Conservation (phyloP, 2,888 invertebrate species). For the Coecobrya sp. region DNA sequence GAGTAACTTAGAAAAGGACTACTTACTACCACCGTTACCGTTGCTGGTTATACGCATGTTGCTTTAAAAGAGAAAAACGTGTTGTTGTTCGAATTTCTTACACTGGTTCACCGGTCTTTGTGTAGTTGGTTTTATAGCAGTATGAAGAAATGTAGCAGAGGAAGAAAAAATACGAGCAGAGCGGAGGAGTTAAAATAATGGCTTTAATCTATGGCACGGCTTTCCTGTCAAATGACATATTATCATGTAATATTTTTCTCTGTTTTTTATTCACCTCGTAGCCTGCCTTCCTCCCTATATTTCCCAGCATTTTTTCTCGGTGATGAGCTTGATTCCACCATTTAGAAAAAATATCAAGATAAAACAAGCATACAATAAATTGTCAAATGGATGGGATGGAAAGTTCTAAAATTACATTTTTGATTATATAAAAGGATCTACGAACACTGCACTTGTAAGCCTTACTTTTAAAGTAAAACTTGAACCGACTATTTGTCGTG, state of each 20-base stretch:
- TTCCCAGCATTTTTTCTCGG: slow-evolving; percentile 8
- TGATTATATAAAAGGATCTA: not conserved
- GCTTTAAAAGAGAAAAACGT: not conserved
- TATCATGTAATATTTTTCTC: slow-evolving; percentile 60
- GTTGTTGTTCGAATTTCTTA: slow-evolving; percentile 14
- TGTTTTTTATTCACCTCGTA: not conserved
- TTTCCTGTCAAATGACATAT: slow-evolving; percentile 61
- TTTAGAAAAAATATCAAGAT: slow-evolving; percentile 35
- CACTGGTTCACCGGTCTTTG: not conserved
- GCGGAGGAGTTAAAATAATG: slow-evolving; percentile 55
- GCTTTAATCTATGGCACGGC: slow-evolving; percentile 56
- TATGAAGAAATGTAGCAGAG: no score
- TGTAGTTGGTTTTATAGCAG: not conserved
- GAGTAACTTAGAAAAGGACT: not conserved
- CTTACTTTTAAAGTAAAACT: not conserved
- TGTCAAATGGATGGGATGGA: slow-evolving; percentile 38
- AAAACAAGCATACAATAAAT: slow-evolving; percentile 50
- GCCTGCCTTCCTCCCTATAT: not conserved
- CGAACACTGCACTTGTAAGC: not conserved
- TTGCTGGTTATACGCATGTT: slow-evolving; percentile 4
- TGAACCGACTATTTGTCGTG: not conserved
- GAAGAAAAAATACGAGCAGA: not conserved
- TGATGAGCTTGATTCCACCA: slow-evolving; percentile 28
- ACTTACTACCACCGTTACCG: not conserved
- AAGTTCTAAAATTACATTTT: slow-evolving; percentile 48